Base-by-base conservation (phyloP, 2,797 vertebrate species). In the Bothrops alternatus region DNA sequence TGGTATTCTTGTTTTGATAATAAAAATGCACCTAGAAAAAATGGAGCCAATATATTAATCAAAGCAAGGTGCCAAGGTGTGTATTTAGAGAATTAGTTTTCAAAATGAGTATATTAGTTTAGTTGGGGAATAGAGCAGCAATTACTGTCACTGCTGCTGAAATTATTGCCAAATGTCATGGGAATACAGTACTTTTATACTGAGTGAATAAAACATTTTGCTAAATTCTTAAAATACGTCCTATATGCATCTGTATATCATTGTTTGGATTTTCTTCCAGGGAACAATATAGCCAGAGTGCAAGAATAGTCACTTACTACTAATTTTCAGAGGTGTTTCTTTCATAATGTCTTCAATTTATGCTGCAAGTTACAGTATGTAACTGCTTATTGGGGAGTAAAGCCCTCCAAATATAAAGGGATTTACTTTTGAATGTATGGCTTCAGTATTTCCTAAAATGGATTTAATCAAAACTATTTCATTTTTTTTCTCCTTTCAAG, bases 401-500 rank as follows among this genome's bases (percentile, higher is more conserved):
- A 42, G 10, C 26, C 42, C 18, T 60, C 2, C 50, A 26, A 50
- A 50, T 42, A n/a, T 18, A 86, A 25, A 60, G 78, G 26, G 16
- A 32, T 28, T 50, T 91, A 61, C 2, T 90, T 90, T 8, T 85
- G 7, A 90, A 57, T n/a, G 85, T 57, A 86, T 20, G 28, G 28
- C 73, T 65, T 60, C 16, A 86, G 42, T 42, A 91, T 28, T 87
- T 92, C 16, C n/a, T 87, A 78, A n/a, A 47, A 63, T 11, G 18
- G 56, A 61, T 60, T 88, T 26, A 56, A 28, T 88, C 28, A 28
- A 56, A 93, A 88, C 3, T 23, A 63, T 86, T 90, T 88, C n/a
- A 90, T 88, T 92, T 42, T 23, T 82, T 42, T 23, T 47, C 23
- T 32, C 42, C 58, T 91, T 93, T 93, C n/a, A 91, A 91, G 90